Evolutionary conservation across 2,888 invertebrate genomes (phyloP).

Genomic region (Creontiades dilutus): DNA sequence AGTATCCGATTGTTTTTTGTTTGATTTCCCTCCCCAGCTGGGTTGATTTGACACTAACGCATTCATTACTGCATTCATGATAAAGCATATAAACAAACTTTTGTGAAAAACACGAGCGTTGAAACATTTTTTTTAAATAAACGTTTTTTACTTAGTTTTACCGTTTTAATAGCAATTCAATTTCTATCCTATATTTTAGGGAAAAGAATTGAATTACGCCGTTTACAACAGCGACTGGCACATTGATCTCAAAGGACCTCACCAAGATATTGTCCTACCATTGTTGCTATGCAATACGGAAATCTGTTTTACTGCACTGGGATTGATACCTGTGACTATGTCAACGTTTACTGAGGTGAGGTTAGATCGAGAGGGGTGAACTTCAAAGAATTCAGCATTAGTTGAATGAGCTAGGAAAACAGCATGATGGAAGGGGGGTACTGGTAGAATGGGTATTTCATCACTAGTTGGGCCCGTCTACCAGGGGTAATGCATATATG

Average conservation of each 20-base stretch:
- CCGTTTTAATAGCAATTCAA: neutral
- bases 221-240: neutral
- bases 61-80: no score
- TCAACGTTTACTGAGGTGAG: slow-evolving; percentile 50
- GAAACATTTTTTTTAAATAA: no score
- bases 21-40: no score
- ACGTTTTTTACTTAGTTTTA: no score
- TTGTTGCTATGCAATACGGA: slow-evolving; percentile 27
- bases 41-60: no score
- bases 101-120: no score
- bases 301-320: slow-evolving; percentile 32
- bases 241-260: neutral
- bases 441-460: no score
- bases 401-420: neutral
- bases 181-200: slow-evolving; percentile 20
- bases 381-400: neutral
- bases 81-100: no score
- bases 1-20: no score
- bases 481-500: no score
- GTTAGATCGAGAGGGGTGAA: neutral
- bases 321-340: slow-evolving; percentile 34
- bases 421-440: no score
- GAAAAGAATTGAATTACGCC: slow-evolving; percentile 1
- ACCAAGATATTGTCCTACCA: slow-evolving; percentile 2
- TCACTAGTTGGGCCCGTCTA: no score